Percentiles rank a stretch among this genome's conserved stretches.
Evolutionary conservation across 2,888 invertebrate genomes (phyloP).

Genomic region (Lamellibrachia columna): DNA sequence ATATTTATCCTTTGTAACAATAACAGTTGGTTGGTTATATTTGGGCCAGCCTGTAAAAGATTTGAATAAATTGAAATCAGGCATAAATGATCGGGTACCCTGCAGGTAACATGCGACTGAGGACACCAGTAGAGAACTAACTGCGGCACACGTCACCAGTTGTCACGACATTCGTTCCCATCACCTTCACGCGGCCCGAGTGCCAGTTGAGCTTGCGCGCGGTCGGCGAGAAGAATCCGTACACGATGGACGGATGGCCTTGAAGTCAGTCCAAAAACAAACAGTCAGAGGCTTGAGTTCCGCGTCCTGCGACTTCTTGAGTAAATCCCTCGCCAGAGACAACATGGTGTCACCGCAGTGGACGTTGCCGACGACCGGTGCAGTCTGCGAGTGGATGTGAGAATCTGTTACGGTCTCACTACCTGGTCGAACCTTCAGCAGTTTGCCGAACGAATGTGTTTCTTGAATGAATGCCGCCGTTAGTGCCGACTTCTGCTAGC

Average conservation of each 20-base stretch:
- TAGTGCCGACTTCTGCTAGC: background rate
- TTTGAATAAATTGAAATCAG: too few species aligned
- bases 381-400: background rate
- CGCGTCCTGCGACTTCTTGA: constrained; percentile 41
- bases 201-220: constrained; percentile 46
- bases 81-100: too few species aligned
- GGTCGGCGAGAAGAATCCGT: constrained; percentile 41
- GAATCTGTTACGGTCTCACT: background rate
- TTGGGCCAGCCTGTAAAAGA: too few species aligned
- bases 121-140: too few species aligned
- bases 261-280: constrained; percentile 46
- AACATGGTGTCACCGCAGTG: constrained; percentile 33
- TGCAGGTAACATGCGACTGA: too few species aligned
- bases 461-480: background rate
- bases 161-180: constrained; percentile 44
- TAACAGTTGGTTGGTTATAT: too few species aligned
- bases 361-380: background rate
- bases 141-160: too few species aligned
- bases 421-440: background rate
- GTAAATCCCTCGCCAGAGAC: constrained; percentile 42
- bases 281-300: constrained; percentile 46
- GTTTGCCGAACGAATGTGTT: background rate
- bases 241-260: constrained; percentile 46
- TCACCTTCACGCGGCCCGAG: constrained; percentile 47
- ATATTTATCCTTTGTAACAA: too few species aligned